Base-by-base conservation (phyloP, 1,140 invertebrate genomes). In the Drosophila bocqueti region DNA sequence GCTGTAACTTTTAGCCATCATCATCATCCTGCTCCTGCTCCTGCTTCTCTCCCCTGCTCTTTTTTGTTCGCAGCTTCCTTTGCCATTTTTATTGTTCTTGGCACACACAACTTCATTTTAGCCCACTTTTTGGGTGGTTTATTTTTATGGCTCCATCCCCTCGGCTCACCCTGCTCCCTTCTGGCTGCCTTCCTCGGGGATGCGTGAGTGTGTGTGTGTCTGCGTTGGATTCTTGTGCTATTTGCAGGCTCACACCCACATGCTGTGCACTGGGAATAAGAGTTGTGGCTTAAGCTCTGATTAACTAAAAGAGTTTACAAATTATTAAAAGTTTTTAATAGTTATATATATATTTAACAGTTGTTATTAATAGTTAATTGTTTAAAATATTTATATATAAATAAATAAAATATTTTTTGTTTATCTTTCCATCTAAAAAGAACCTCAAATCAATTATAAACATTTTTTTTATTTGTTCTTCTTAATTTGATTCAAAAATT, bases 91-190 rank as follows among this genome's bases (percentile, higher is more conserved):
- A 90, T 89, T 89, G 85, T 89, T 89, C 84, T 89, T 89, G 72
- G 74, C 85, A 85, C 85, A 79, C 75, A 90, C 85, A 85, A 79
- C 85, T 89, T 89, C 85, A 90, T 89, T 84, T 81, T 85, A 79
- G 85, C 86, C 85, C 85, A 85, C 81, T 89, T 90, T 81, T 90
- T 76, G 85, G 81, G 85, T 89, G 85, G 78, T 90, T 89, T 89
- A 81, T 85, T 89, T 89, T 90, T 81, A 84, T 84, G 81, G 80
- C 84, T 89, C 77, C 83, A 83, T 80, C 78, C 78, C 60, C 31
- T n/a, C 26, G 50, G 24, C 45, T n/a, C 11, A n/a, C 21, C 24
- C 43, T 16, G 46, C 16, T 21, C 18, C 42, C 36, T 18, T 18
- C 15, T 15, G 45, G 50, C 1, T 29, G 11, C 59, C 46, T 8